Conservation (phyloP, 2,797 vertebrate species). For the Masticophis lateralis region DNA sequence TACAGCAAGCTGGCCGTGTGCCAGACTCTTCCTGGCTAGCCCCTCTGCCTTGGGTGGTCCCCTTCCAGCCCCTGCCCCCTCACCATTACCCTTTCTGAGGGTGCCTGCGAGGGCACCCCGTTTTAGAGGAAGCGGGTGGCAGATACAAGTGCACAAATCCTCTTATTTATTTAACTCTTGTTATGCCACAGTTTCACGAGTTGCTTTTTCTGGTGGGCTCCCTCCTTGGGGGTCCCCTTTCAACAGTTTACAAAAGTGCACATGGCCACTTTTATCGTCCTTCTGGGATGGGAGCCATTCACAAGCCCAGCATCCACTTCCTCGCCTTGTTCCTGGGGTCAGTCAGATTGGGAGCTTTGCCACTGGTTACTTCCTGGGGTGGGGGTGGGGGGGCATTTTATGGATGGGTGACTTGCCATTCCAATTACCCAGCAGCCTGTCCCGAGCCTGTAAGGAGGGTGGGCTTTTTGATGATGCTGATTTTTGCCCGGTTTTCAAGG, state of each 20-base stretch:
- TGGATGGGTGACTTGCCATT: background rate
- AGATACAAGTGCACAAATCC: background rate
- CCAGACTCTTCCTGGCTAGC: background rate
- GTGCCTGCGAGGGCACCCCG: fast-evolving
- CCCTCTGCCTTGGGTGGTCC: background rate
- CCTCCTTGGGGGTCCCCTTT: background rate
- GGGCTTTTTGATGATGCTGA: background rate
- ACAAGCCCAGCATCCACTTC: background rate
- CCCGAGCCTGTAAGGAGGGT: background rate
- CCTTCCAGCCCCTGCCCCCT: background rate
- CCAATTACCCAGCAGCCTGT: background rate
- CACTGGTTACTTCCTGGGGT: background rate
- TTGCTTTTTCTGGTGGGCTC: background rate
- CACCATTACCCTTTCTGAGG: background rate
- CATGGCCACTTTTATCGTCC: background rate
- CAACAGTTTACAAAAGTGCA: background rate
- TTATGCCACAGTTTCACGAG: background rate
- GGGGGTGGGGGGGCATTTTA: background rate
- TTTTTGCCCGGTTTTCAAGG: background rate
- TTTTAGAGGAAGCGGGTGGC: background rate
- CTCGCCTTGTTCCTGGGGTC: background rate
- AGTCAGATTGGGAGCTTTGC: background rate
- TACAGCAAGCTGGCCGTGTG: background rate
- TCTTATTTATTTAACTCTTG: background rate
- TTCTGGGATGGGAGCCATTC: background rate